Evolutionary conservation across 2,797 vertebrate species (phyloP).

Genomic region (Epinephelus coioides): DNA sequence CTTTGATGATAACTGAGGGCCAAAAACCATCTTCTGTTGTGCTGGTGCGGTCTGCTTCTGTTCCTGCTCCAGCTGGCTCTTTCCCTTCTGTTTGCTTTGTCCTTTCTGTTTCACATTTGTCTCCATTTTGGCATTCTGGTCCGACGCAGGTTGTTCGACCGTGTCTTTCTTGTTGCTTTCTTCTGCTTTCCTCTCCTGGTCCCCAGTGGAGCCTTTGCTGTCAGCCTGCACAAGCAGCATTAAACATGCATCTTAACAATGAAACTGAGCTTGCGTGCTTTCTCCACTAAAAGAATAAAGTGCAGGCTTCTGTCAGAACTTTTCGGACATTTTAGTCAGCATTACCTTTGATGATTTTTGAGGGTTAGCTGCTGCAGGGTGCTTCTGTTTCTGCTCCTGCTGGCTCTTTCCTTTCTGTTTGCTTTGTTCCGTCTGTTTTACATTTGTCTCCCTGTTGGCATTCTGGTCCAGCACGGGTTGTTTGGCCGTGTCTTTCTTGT

Average conservation of each 20-base stretch:
- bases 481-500: constrained; percentile 31
- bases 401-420: constrained; percentile 51
- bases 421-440: constrained; percentile 27
- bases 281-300: background rate
- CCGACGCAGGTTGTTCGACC: no score
- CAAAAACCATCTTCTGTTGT: constrained; percentile 56
- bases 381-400: constrained; percentile 25
- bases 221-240: constrained; percentile 42
- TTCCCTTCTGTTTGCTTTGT: constrained; percentile 6
- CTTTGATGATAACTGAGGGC: constrained; percentile 26
- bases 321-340: accelerated
- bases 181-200: constrained; percentile 26
- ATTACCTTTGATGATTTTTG: constrained; percentile 58
- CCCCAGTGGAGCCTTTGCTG: constrained; percentile 48
- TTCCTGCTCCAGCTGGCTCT: constrained; percentile 33
- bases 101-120: no score
- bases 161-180: no score
- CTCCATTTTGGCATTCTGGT: no score
- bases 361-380: background rate
- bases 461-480: constrained; percentile 61
- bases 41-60: background rate
- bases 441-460: constrained; percentile 54
- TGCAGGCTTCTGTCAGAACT: accelerated
- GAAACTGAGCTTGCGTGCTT: no score
- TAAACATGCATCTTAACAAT: background rate